phyloP scores from a whole-genome alignment of 2,113 vertebrate genomes.

The Lontra canadensis region DNA sequence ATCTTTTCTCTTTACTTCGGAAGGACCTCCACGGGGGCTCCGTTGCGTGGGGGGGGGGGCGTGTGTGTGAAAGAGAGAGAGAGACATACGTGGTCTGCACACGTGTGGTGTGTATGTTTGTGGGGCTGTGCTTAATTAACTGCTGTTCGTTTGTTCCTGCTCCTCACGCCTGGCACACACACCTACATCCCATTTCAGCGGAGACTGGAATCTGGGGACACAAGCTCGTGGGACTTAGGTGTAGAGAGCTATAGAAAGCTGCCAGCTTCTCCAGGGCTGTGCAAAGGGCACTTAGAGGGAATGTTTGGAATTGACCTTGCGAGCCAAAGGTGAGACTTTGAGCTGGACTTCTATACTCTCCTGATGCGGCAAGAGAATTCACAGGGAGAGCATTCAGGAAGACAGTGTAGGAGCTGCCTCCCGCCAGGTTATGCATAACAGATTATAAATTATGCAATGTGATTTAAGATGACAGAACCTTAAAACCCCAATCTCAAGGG shows the following conservation, averaged over 20 bases:
- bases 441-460: background rate
- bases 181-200: background rate
- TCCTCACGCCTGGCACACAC: background rate
- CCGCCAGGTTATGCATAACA: background rate
- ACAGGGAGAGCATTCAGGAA: background rate
- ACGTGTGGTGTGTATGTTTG: background rate
- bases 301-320: background rate
- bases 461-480: background rate
- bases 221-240: rapidly evolving
- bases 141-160: background rate
- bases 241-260: rapidly evolving
- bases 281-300: background rate
- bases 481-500: background rate
- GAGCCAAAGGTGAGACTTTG: background rate
- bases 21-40: background rate
- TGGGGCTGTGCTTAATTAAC: background rate
- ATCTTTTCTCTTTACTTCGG: background rate
- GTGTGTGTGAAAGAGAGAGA: background rate
- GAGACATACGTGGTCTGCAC: too few species aligned
- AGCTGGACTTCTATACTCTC: background rate
- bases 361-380: background rate
- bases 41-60: background rate
- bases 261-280: rapidly evolving
- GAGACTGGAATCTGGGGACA: rapidly evolving
- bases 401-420: background rate